Evolutionary conservation across 2,888 invertebrate species (phyloP).

Genomic region (Macrophya alboannulata): DNA sequence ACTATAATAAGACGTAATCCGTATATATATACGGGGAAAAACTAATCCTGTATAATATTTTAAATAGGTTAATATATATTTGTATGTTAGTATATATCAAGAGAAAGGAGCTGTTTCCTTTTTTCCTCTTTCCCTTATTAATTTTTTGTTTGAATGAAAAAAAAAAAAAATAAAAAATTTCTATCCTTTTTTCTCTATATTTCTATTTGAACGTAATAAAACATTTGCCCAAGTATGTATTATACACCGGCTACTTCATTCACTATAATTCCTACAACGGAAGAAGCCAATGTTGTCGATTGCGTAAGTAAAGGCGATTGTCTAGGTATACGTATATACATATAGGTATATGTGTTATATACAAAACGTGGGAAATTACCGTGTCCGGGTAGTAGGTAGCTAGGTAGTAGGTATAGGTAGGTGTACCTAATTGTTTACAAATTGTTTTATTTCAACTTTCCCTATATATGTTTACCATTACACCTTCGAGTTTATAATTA

Average conservation of each 20-base stretch:
- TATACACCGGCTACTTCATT: slow-evolving; percentile 32
- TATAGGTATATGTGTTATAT: not conserved
- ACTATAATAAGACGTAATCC: not conserved
- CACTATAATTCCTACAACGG: slow-evolving; percentile 42
- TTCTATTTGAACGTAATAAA: not conserved
- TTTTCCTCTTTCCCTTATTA: not conserved
- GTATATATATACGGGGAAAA: not conserved
- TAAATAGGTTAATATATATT: not conserved
- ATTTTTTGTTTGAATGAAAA: too few relatives aligned
- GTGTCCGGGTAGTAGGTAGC: slow-evolving; percentile 27
- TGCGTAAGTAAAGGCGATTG: slow-evolving; percentile 50
- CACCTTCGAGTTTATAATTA: not conserved
- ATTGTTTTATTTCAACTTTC: slow-evolving; percentile 2
- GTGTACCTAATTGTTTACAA: slow-evolving; percentile 27
- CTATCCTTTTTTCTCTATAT: not conserved
- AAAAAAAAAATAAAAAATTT: too few relatives aligned
- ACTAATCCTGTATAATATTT: slow-evolving; percentile 11
- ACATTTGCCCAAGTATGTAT: not conserved
- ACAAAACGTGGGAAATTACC: slow-evolving; percentile 48
- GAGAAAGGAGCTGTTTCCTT: not conserved
- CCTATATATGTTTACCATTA: not conserved
- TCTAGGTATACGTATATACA: slow-evolving; percentile 1
- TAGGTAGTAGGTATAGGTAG: not conserved
- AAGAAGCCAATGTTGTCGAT: slow-evolving; percentile 48
- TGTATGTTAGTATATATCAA: not conserved